phyloP scores from a whole-genome alignment of 2,797 vertebrate species.

The Sebastes elongatus region DNA sequence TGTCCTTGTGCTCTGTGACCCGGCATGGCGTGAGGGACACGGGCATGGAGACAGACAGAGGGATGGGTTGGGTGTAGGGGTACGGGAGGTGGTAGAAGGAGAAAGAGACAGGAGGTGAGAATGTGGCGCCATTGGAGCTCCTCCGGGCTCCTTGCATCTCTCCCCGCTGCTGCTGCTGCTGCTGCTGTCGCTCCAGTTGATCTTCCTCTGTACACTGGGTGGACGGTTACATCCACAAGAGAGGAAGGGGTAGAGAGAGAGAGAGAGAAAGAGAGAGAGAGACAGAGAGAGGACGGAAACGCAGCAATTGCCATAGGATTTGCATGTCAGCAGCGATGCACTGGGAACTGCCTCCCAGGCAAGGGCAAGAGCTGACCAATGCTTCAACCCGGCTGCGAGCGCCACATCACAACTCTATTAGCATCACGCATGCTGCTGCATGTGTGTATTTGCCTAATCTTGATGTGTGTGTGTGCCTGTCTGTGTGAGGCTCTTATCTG shows the following conservation, averaged over 20 bases:
- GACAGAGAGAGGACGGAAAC: conserved; percentile 49
- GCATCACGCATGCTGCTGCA: conserved; percentile 44
- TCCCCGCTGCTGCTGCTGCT: conserved; percentile 34
- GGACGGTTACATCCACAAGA: conserved; percentile 64
- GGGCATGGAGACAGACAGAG: conserved; percentile 67
- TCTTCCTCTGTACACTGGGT: conserved; percentile 56
- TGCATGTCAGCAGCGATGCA: conserved; percentile 79
- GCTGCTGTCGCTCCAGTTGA: conserved; percentile 45
- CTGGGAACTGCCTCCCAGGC: conserved; percentile 72
- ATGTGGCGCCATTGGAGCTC: conserved; percentile 65
- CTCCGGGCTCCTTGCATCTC: conserved; percentile 73
- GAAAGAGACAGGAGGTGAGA: conserved; percentile 72
- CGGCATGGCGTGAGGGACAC: conserved; percentile 47
- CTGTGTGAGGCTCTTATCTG: conserved; percentile 47
- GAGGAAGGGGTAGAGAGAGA: conserved; percentile 41
- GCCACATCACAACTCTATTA: conserved; percentile 57
- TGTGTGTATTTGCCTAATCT: conserved; percentile 21
- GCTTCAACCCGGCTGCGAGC: conserved; percentile 42
- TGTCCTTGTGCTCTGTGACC: conserved; percentile 86
- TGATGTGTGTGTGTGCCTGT: conserved; percentile 6
- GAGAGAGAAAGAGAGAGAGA: conserved; percentile 2
- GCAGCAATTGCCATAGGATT: conserved; percentile 73
- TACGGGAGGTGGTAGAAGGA: conserved; percentile 68
- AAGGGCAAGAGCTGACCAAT: conserved; percentile 60
- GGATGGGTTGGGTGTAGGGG: conserved; percentile 63